Conservation (phyloP, 2,113 vertebrate genomes). For the Larimichthys crocea region DNA sequence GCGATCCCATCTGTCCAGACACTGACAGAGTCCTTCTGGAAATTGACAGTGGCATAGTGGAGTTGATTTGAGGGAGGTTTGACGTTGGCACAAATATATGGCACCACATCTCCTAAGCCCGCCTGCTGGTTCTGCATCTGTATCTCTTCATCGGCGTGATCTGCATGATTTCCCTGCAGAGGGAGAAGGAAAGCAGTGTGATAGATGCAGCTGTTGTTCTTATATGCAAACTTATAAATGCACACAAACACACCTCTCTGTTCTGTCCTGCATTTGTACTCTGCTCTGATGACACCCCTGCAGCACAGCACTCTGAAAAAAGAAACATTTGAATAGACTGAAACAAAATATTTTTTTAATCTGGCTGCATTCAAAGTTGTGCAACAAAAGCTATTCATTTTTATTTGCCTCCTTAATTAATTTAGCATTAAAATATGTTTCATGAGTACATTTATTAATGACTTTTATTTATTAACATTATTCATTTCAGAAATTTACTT, state of each 20-base stretch:
- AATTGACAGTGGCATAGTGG: constrained; percentile 36
- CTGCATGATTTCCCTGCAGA: constrained; percentile 25
- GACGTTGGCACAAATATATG: neutral
- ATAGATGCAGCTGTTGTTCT: neutral
- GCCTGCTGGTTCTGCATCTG: neutral
- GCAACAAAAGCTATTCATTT: neutral
- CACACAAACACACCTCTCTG: constrained; percentile 45
- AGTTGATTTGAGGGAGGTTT: constrained; percentile 12
- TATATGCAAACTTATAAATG: constrained; percentile 17
- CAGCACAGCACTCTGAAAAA: constrained; percentile 5
- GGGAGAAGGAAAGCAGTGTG: neutral
- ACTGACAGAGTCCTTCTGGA: neutral
- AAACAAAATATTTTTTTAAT: neutral
- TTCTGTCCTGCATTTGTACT: neutral
- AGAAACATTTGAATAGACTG: neutral
- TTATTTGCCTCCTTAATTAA: neutral
- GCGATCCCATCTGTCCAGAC: neutral
- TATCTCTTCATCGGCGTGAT: constrained; percentile 52
- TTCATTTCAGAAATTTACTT: neutral
- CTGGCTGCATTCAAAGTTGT: neutral
- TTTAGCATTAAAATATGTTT: neutral
- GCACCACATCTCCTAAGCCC: neutral
- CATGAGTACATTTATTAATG: neutral
- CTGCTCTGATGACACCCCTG: constrained; percentile 12
- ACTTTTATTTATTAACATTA: neutral